Percentiles rank a stretch among this genome's conserved stretches.
Evolutionary conservation across 2,888 invertebrate genomes (phyloP).

Genomic region (Prenolepis imparis): DNA sequence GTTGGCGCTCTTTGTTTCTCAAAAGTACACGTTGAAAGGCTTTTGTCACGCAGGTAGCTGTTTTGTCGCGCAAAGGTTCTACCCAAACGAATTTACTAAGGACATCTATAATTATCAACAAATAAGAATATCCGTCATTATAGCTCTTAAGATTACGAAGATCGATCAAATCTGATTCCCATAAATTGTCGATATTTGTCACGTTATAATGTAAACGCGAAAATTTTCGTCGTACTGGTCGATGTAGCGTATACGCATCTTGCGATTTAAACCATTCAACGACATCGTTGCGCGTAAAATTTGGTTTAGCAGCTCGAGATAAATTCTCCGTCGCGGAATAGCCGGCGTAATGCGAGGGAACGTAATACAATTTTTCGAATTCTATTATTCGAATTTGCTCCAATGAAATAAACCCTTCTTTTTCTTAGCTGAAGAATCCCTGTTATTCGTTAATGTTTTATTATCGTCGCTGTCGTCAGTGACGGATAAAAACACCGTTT

Average conservation of each 20-base stretch:
- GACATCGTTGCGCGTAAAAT: too few relatives aligned
- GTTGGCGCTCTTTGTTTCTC: neutral
- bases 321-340: neutral
- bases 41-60: neutral
- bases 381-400: neutral
- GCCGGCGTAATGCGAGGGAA: neutral
- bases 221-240: too few relatives aligned
- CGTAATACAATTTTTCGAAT: neutral
- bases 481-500: too few relatives aligned
- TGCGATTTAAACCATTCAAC: too few relatives aligned
- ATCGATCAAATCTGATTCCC: neutral
- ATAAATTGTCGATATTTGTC: slow-evolving; percentile 13
- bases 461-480: too few relatives aligned
- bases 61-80: neutral
- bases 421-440: too few relatives aligned
- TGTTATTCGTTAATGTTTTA: too few relatives aligned
- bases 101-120: neutral
- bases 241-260: too few relatives aligned
- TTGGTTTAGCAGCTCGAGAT: too few relatives aligned
- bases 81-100: neutral
- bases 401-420: neutral
- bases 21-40: neutral
- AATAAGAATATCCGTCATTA: neutral
- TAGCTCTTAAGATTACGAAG: neutral
- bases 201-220: too few relatives aligned